These are phyloP conservation scores for Entelurus aequoreus DNA, from an alignment of 2,113 vertebrate genomes.

Conservation along the genomic window DNA sequence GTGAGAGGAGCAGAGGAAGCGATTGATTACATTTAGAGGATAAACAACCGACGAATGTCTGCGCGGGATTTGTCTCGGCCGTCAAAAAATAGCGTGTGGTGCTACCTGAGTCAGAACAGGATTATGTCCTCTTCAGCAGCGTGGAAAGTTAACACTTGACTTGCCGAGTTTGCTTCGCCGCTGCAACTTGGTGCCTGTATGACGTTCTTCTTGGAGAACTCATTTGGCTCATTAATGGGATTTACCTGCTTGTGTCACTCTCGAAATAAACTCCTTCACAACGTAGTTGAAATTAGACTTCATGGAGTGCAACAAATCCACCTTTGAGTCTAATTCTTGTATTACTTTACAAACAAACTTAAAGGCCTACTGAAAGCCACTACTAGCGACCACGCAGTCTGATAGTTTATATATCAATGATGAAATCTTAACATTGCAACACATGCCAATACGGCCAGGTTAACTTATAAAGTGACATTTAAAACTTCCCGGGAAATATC, in stretches of 20 bases:
- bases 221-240: not conserved
- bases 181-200: not conserved
- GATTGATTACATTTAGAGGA: not conserved
- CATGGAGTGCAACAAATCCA: not conserved
- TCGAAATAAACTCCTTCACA: too few species aligned
- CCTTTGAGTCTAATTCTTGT: not conserved
- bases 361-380: too few species aligned
- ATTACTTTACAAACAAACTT: conserved; percentile 6
- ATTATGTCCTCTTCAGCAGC: conserved; percentile 29
- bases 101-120: conserved; percentile 42
- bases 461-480: too few species aligned
- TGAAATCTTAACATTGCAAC: too few species aligned
- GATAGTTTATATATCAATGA: too few species aligned
- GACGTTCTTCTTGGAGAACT: not conserved
- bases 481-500: too few species aligned
- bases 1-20: not conserved
- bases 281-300: not conserved
- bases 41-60: not conserved
- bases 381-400: too few species aligned
- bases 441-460: too few species aligned
- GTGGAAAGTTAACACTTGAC: conserved; percentile 32
- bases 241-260: not conserved
- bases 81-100: conserved; percentile 31
- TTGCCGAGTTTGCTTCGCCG: not conserved
- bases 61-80: conserved; percentile 1